Base-by-base conservation (phyloP, 1,140 invertebrate genomes). In the Mylabris phalerata region DNA sequence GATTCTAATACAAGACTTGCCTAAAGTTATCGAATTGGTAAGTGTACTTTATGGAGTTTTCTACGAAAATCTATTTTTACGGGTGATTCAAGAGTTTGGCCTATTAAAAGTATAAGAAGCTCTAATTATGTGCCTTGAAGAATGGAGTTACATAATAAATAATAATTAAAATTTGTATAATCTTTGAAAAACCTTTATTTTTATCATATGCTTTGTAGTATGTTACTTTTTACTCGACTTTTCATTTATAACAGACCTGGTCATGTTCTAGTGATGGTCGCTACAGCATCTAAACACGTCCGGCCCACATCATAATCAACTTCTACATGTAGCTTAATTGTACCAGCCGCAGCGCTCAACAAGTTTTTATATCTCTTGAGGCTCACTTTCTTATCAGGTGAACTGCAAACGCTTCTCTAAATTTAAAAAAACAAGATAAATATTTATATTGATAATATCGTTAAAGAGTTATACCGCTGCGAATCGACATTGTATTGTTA, bases 111-210 rank as follows among this genome's bases (percentile, higher is more conserved):
- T n/a, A n/a, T n/a, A n/a, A n/a, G n/a, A n/a, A n/a, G n/a, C n/a
- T n/a, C n/a, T n/a, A n/a, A n/a, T n/a, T n/a, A n/a, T 65, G 58
- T 65, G 64, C 64, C 63, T 65, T 65, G 59, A 65, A 65, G 55
- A 65, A 65, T 65, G 61, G 61, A 65, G 64, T 65, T 65, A 65
- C 56, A 54, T 46, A n/a, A n/a, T n/a, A 65, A 62, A 65, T 62
- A 27, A 39, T 13, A 11, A 26, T 7, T 39, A 55, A 50, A 55
- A 55, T 54, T 48, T 40, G 47, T 19, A 44, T 1, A 26, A 51
- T 32, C 7, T 5, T 7, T 32, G 32, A 32, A 2, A 7, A 7
- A 3, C 32, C 32, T 32, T 32, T 32, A 32, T 32, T 32, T 32
- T 7, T 7, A 7, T 2, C 19, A 32, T 5, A 32, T 32, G 1